Evolutionary conservation across 1,140 invertebrate species (phyloP), one percentile per base, ranked within the genome.

Genomic region (Bombus sibiricus): DNA sequence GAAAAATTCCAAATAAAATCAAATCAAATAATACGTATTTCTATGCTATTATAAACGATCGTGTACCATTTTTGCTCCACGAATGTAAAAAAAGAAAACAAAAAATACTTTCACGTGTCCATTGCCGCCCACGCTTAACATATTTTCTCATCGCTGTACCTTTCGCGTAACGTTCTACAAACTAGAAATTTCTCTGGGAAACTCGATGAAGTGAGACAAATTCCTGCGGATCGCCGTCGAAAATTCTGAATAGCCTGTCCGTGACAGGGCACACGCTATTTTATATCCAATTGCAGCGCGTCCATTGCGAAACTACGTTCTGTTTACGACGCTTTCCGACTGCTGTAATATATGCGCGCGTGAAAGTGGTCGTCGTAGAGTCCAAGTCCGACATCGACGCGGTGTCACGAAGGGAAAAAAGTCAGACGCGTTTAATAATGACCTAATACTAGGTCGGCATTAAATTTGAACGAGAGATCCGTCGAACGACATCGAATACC

Each of bases 281-380:
- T 64, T 64, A 37, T 64, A 15, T 62, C 18, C 59, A 22, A 25
- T 77, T 77, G 74, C 74, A 76, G 12, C 75, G 12, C 75, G 41
- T 32, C 76, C 66, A 34, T 84, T 84, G 76, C 83, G 83, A 84
- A 84, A 84, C 47, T 25, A n/a, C 28, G n/a, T 59, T 59, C 53
- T 84, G 83, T 84, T 79, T 84, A 85, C 83, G 57, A 39, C 83
- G 32, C 53, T 59, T 71, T 83, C 37, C 34, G 62, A 74, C 3
- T 72, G 64, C 32, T 34, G 83, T 88, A 77, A 81, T 77, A 47
- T 87, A 82, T 88, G 87, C 85, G 47, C 79, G 73, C 85, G 84
- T 88, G 86, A 87, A 87, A 87, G 86, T 85, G 53, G 68, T 74
- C 69, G 69, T 53, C 79, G 57, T 34, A n/a, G 28, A n/a, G 28